These are phyloP conservation scores for Pachycephala philippinensis DNA, from an alignment of 2,113 vertebrate species.

Conservation along the genomic window DNA sequence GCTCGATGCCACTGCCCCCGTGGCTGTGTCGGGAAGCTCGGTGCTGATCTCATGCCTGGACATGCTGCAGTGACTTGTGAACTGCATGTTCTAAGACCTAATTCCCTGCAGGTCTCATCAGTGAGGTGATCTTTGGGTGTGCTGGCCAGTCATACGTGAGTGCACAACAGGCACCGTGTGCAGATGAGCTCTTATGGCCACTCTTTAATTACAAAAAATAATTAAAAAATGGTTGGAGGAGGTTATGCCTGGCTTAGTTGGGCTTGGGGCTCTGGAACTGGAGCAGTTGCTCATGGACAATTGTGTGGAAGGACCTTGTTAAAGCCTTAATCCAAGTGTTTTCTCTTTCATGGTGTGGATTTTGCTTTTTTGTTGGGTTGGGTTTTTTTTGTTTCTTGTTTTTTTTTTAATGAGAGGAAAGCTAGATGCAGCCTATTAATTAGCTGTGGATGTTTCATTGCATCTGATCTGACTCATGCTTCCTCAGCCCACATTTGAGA, in stretches of 20 bases:
- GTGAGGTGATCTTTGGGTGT: slow-evolving; percentile 11
- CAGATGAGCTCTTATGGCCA: not conserved
- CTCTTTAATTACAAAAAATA: not conserved
- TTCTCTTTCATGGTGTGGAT: not conserved
- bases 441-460: not conserved
- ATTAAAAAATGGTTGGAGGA: not conserved
- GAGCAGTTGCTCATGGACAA: not conserved
- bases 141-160: not conserved
- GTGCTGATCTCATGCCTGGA: not conserved
- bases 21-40: not conserved
- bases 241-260: not conserved
- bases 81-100: not conserved
- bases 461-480: not conserved
- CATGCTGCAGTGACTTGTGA: not conserved
- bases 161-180: not conserved
- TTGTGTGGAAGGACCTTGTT: not conserved
- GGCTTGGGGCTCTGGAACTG: not conserved
- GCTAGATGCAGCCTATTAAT: not conserved
- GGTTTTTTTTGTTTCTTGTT: not conserved
- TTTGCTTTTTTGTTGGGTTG: not conserved
- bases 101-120: not conserved
- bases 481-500: not conserved
- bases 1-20: fast-evolving
- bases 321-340: not conserved
- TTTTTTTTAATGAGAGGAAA: not conserved